Evolutionary conservation across 53 echinoderm and acorn worm genomes (phyloP), one percentile per base, ranked within the genome.

Genomic region (Luidia sarsii): DNA sequence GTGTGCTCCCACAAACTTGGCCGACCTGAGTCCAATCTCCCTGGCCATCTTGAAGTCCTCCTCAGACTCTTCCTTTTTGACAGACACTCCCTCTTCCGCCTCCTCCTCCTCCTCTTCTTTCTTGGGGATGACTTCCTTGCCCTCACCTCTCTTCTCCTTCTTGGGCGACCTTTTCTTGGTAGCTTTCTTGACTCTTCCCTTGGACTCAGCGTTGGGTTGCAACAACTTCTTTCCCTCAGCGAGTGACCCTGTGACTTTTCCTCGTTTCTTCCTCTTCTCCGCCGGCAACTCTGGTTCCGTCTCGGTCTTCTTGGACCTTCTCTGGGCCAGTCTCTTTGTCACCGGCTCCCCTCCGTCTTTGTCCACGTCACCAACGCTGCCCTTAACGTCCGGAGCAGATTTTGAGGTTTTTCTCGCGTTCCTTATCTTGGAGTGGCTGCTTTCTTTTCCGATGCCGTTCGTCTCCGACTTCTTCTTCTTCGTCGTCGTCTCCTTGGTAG

Each of bases 1-100:
- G 83, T 94, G 94, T 9, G 94, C 94, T 71, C 94, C 94, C 55
- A 94, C 89, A 89, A 91, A 94, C 81, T 94, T 94, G 37, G 79
- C 82, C 8, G 69, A 57, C 61, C 75, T 81, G 30, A 33, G 55
- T 28, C 16, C 72, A 39, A 77, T 50, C 21, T 54, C 68, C 41
- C 30, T 68, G 15, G 68, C 29, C 68, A 68, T 68, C 60, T 39
- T 41, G 6, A 64, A 48, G 8, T 82, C 57, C 7, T 41, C 41
- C 7, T 67, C 19, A 35, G 24, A 55, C 39, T 36, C 81, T 37
- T 67, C 68, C 55, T 73, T 56, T 2, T 11, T 48, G 50, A 35
- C 54, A 1, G 27, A 24, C 1, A 3, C 74, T 48, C 13, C 57
- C 7, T 31, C 37, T n/a, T 16, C 57, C 37, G 3, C 22, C 0